These are phyloP conservation scores for Zaprionus gabonicus DNA, from an alignment of 1,140 invertebrate genomes.

Conservation along the genomic window DNA sequence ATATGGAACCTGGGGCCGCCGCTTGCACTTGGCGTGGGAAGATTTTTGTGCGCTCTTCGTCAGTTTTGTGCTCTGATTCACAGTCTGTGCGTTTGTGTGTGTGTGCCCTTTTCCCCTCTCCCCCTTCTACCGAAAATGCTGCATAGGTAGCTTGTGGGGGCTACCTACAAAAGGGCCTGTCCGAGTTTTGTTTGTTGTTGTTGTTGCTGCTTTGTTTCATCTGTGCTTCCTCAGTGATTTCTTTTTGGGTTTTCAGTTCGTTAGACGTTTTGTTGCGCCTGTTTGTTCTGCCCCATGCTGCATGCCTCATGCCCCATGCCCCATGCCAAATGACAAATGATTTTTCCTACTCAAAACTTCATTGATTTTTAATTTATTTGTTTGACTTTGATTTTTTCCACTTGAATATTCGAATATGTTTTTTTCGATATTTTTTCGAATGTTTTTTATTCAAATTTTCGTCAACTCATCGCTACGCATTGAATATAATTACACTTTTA, in stretches of 20 bases:
- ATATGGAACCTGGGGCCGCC: slow-evolving; percentile 65
- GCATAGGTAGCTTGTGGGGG: slow-evolving; percentile 54
- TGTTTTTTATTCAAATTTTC: slow-evolving; percentile 45
- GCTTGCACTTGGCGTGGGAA: slow-evolving; percentile 82
- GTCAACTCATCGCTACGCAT: slow-evolving; percentile 77
- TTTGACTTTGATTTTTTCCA: slow-evolving; percentile 72
- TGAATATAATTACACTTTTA: slow-evolving; percentile 82
- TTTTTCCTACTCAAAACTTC: slow-evolving; percentile 62
- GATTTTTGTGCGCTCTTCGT: slow-evolving; percentile 71
- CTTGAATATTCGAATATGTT: slow-evolving; percentile 46
- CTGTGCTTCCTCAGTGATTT: slow-evolving; percentile 42
- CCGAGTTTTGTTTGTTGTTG: slow-evolving; percentile 40
- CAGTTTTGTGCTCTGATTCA: slow-evolving; percentile 75
- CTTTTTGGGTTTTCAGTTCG: slow-evolving; percentile 60
- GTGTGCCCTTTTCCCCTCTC: slow-evolving; percentile 16
- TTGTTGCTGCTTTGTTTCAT: slow-evolving; percentile 23
- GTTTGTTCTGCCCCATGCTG: slow-evolving; percentile 45
- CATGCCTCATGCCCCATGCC: slow-evolving; percentile 36
- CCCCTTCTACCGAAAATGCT: slow-evolving; percentile 40
- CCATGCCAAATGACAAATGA: slow-evolving; percentile 74
- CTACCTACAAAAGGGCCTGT: slow-evolving; percentile 65
- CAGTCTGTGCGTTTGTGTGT: slow-evolving; percentile 30
- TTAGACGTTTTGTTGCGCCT: slow-evolving; percentile 77
- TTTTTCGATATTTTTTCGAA: slow-evolving; percentile 13
- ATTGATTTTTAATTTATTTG: slow-evolving; percentile 82